A percentile compares a stretch with the other conserved stretches of the same genome.
These are phyloP conservation scores for Macheiramphus alcinus DNA, from an alignment of 2,113 vertebrate species.

Conservation along the genomic window DNA sequence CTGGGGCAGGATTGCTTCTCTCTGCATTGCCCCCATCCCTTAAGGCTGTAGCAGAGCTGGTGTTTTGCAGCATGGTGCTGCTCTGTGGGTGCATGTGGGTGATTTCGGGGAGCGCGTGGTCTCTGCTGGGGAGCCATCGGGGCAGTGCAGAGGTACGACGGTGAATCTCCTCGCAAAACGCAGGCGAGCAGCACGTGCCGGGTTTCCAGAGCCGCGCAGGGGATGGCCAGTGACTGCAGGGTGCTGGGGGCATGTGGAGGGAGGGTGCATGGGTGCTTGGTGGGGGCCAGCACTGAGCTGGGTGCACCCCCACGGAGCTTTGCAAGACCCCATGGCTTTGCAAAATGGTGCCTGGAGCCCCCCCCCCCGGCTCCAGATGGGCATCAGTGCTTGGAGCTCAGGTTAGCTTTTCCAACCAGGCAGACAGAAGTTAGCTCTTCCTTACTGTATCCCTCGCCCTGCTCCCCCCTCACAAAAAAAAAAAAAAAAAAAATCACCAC, in stretches of 20 bases:
- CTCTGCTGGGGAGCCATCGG: fast-evolving
- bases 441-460: not conserved
- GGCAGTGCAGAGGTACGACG: fast-evolving
- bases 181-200: fast-evolving
- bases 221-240: not conserved
- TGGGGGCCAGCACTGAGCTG: fast-evolving
- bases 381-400: not conserved
- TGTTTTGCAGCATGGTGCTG: fast-evolving
- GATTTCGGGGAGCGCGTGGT: fast-evolving
- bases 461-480: not conserved
- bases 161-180: not conserved
- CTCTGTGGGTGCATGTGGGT: fast-evolving
- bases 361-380: fast-evolving
- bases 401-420: not conserved
- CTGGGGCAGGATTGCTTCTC: not conserved
- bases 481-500: not conserved
- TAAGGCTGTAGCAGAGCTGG: not conserved
- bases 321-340: fast-evolving
- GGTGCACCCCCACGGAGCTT: not conserved
- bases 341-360: fast-evolving
- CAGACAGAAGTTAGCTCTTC: not conserved
- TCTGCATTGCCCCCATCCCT: fast-evolving
- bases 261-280: not conserved
- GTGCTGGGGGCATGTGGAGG: fast-evolving
- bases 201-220: fast-evolving